Conservation (phyloP, 2,888 invertebrate species). For the Aricia artaxerxes region DNA sequence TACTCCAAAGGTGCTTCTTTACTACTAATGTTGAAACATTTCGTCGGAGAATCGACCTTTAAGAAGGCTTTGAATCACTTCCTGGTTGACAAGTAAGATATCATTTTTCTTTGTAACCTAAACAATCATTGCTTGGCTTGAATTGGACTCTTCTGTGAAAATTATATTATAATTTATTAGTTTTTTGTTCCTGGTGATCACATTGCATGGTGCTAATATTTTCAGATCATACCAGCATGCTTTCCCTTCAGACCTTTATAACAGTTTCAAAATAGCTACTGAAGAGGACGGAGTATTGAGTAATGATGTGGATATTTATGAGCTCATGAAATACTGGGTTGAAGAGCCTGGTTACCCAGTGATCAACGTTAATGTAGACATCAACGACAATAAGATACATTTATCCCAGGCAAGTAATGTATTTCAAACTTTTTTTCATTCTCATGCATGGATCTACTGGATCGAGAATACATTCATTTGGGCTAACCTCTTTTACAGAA, state of each 20-base stretch:
- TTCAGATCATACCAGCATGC: slow-evolving; percentile 61
- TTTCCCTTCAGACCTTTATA: slow-evolving; percentile 59
- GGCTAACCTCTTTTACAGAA: too few relatives aligned
- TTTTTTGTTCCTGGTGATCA: not conserved
- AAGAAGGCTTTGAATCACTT: slow-evolving; percentile 68
- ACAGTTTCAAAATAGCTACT: slow-evolving; percentile 55
- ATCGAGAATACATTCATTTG: too few relatives aligned
- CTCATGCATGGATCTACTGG: too few relatives aligned
- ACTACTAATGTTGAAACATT: slow-evolving; percentile 84
- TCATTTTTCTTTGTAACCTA: not conserved
- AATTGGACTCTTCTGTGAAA: not conserved
- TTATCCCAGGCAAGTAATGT: slow-evolving; percentile 56
- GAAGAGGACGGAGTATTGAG: slow-evolving; percentile 52
- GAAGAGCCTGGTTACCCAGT: slow-evolving; percentile 82
- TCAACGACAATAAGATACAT: slow-evolving; percentile 52
- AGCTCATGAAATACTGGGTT: slow-evolving; percentile 78
- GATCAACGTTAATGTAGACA: slow-evolving; percentile 70
- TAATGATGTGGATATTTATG: slow-evolving; percentile 46
- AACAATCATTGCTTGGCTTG: slow-evolving; percentile 2
- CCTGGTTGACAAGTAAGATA: slow-evolving; percentile 43
- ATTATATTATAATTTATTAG: too few relatives aligned
- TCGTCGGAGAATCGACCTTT: slow-evolving; percentile 79
- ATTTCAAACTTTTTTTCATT: not conserved
- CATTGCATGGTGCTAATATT: not conserved
- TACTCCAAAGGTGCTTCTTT: slow-evolving; percentile 84